Evolutionary conservation across 2,888 invertebrate genomes (phyloP), one percentile per base, ranked within the genome.

Genomic region (Tanypteryx hageni): DNA sequence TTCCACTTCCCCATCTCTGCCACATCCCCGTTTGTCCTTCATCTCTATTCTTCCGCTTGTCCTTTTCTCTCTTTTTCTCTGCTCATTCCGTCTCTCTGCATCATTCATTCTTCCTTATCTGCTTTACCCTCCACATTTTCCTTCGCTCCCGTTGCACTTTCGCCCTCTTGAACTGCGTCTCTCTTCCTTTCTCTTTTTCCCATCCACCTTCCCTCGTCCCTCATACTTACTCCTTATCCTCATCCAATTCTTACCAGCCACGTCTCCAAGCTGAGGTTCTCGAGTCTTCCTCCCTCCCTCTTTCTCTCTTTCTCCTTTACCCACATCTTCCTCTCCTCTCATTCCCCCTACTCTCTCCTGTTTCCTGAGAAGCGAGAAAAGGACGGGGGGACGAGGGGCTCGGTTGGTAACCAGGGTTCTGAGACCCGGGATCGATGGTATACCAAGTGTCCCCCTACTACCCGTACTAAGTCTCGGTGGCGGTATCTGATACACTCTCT

Each of bases 401-500:
- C 61, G 86, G 86, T 86, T 86, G 86, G 86, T 64, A 86, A 86
- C 86, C 86, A 64, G 61, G 61, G 31, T 86, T 86, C 27, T 64
- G 86, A 86, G 86, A 86, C 86, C 86, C 86, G 86, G 86, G 86
- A 86, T 86, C 86, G 86, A 86, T 86, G 86, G 31, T 5, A 5
- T 31, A 61, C 86, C 4, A 18, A 31, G 84, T 84, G 84, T 84
- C 44, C 56, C 84, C 56, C 1, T 44, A 44, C 44, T 56, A 56
- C 18, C 86, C 27, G 59, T 86, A 27, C 61, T 61, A 61, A 86
- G 86, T 61, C 86, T 61, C 86, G 14, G 59, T 58, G 58, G 59
- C 85, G 85, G 61, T 86, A 86, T 86, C 86, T 10, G 86, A 86
- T 86, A 27, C 61, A 86, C 85, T 22, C 85, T 11, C 84, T n/a